A percentile compares a stretch with the other conserved stretches of the same genome.
Evolutionary conservation across 2,797 vertebrate genomes (phyloP).

Genomic region (Halcyon chelicuti): DNA sequence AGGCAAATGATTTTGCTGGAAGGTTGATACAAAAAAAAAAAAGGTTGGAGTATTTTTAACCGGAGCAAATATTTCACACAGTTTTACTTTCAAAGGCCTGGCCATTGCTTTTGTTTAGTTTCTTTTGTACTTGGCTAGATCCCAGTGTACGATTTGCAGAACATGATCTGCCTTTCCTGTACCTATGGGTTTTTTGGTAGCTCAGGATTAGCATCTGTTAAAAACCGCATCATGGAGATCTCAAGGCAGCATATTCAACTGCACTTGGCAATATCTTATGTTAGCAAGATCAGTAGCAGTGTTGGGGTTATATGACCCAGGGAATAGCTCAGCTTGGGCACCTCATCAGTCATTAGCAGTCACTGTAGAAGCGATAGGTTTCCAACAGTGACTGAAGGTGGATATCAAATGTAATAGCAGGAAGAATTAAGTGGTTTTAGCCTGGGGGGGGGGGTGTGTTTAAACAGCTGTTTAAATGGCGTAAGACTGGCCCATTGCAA

Average conservation of each 20-base stretch:
- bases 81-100: slow-evolving; percentile 55
- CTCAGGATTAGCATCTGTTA: not conserved
- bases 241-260: not conserved
- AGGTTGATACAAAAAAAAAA: not conserved
- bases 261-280: not conserved
- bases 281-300: not conserved
- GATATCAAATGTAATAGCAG: not conserved
- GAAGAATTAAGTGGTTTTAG: not conserved
- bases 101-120: slow-evolving; percentile 23
- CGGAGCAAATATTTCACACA: slow-evolving; percentile 36
- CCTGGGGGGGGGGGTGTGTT: not conserved
- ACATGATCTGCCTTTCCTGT: slow-evolving; percentile 29
- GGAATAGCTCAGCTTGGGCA: not conserved
- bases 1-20: slow-evolving; percentile 17
- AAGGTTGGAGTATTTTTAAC: slow-evolving; percentile 4
- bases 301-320: not conserved
- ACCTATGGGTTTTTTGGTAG: slow-evolving; percentile 2
- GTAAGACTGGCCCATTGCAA: not conserved
- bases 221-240: not conserved
- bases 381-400: not conserved
- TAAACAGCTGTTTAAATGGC: not conserved
- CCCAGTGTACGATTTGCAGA: not conserved
- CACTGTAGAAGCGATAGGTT: not conserved
- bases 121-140: slow-evolving; percentile 44
- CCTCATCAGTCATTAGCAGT: not conserved